These are phyloP conservation scores for Scaptomyza polygonia DNA, from an alignment of 2,888 invertebrate species.

Conservation along the genomic window DNA sequence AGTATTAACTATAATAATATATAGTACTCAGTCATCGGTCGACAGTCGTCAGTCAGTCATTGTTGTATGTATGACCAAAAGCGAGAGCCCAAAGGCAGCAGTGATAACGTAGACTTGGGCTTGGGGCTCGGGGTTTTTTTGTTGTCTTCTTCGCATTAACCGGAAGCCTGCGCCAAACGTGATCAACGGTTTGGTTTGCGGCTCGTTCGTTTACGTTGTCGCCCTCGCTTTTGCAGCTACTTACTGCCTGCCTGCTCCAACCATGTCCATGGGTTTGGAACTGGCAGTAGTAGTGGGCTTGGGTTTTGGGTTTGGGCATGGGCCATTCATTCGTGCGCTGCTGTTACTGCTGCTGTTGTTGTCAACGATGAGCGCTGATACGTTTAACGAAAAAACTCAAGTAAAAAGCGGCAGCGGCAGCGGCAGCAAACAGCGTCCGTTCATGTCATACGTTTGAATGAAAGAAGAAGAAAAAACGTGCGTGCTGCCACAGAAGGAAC, in stretches of 20 bases:
- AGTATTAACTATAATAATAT: not conserved
- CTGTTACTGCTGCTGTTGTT: conserved; percentile 24
- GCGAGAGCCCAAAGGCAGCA: conserved; percentile 38
- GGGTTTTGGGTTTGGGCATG: conserved; percentile 24
- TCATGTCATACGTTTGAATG: conserved; percentile 73
- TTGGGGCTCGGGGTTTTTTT: conserved; percentile 19
- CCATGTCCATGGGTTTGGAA: conserved; percentile 60
- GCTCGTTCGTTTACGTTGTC: conserved; percentile 56
- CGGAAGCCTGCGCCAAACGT: conserved; percentile 84
- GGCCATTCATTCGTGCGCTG: conserved; percentile 76
- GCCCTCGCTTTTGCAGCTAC: conserved; percentile 53
- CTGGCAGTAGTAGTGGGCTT: conserved; percentile 25
- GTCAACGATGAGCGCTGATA: conserved; percentile 79
- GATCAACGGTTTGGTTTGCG: conserved; percentile 82
- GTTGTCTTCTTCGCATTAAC: conserved; percentile 82
- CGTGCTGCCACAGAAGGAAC: conserved; percentile 84
- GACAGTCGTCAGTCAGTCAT: conserved; percentile 21
- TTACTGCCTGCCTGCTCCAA: conserved; percentile 16
- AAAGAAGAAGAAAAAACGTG: conserved; percentile 81
- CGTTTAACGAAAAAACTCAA: conserved; percentile 55
- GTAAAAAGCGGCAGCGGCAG: conserved; percentile 19
- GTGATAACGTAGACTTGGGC: conserved; percentile 58
- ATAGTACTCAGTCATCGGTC: conserved; percentile 33
- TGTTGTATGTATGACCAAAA: conserved; percentile 52
- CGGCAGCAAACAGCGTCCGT: conserved; percentile 57